Percentiles rank a stretch among this genome's conserved stretches.
These are phyloP conservation scores for Rapana venosa DNA, from an alignment of 2,888 invertebrate species.

Conservation along the genomic window DNA sequence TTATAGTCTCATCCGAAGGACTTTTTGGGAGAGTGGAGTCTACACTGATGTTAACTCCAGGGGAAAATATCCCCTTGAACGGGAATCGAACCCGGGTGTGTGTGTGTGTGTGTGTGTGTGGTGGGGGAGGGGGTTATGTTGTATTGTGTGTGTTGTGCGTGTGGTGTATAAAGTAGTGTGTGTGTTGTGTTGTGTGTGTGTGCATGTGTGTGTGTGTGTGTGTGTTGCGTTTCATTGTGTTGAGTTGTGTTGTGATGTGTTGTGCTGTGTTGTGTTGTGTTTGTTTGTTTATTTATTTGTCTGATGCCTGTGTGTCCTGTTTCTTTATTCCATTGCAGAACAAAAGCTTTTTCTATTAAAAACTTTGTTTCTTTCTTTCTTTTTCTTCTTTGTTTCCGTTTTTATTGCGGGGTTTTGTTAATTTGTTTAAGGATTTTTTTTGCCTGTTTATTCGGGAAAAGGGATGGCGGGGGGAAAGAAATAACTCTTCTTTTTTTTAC, in stretches of 20 bases:
- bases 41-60: too few relatives aligned
- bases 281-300: neutral
- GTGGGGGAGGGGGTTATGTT: too few relatives aligned
- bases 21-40: too few relatives aligned
- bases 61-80: too few relatives aligned
- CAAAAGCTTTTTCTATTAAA: neutral
- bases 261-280: neutral
- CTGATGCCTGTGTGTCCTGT: neutral
- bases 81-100: too few relatives aligned
- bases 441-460: neutral
- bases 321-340: neutral
- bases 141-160: neutral
- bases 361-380: neutral
- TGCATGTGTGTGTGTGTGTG: neutral
- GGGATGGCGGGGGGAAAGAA: too few relatives aligned
- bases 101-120: slow-evolving; percentile 25
- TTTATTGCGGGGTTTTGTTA: neutral
- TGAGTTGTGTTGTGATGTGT: neutral
- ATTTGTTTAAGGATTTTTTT: too few relatives aligned
- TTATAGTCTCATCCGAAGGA: too few relatives aligned
- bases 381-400: neutral
- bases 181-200: neutral
- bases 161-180: neutral
- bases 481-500: neutral
- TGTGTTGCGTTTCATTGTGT: neutral